A percentile compares a stretch with the other conserved stretches of the same genome.
These are phyloP conservation scores for Cnemophilus loriae DNA, from an alignment of 2,113 vertebrate genomes.

Conservation along the genomic window DNA sequence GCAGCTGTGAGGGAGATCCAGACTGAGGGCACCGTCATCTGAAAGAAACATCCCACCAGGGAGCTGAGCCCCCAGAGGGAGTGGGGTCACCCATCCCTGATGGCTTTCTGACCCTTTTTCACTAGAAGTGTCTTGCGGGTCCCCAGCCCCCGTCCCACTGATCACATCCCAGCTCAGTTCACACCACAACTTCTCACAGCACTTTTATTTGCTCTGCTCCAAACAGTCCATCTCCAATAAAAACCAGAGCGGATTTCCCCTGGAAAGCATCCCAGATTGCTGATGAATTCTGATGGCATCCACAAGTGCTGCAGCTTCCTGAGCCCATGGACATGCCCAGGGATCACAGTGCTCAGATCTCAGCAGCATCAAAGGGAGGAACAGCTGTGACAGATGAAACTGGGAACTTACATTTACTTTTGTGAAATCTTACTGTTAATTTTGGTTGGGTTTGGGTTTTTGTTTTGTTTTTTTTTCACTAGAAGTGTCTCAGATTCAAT, in stretches of 20 bases:
- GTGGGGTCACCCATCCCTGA: fast-evolving
- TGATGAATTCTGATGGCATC: background rate
- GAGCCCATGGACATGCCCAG: background rate
- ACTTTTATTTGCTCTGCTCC: background rate
- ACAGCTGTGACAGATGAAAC: background rate
- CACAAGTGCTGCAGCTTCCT: background rate
- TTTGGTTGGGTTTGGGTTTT: background rate
- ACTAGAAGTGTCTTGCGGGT: background rate
- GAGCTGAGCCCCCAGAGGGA: background rate
- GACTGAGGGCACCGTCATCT: background rate
- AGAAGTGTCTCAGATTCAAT: background rate
- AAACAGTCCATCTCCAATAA: background rate
- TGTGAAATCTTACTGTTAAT: background rate
- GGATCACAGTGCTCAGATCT: background rate
- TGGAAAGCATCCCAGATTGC: background rate
- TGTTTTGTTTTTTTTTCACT: background rate
- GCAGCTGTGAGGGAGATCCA: background rate
- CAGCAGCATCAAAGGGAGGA: background rate
- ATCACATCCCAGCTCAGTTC: background rate
- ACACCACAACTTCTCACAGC: background rate
- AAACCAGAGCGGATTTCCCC: background rate
- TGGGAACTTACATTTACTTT: background rate
- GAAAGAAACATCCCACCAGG: background rate
- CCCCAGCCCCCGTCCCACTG: background rate
- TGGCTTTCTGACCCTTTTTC: background rate